Evolutionary conservation across 2,797 vertebrate species (phyloP).

Genomic region (Heterohyrax brucei): DNA sequence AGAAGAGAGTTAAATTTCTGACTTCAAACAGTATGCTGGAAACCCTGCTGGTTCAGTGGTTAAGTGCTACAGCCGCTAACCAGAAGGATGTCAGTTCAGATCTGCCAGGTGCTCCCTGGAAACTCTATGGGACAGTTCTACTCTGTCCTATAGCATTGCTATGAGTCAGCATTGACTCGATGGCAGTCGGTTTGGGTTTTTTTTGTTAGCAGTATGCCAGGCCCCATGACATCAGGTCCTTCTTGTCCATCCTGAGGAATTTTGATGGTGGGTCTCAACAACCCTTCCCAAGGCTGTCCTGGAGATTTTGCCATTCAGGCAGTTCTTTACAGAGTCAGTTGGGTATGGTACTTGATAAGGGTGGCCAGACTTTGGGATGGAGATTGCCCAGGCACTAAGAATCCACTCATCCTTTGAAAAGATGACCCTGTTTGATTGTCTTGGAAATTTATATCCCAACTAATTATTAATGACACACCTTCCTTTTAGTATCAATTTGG

Average conservation of each 20-base stretch:
- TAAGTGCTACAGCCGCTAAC: too few relatives aligned
- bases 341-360: not conserved
- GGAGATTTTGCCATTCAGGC: not conserved
- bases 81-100: too few relatives aligned
- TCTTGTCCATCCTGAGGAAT: not conserved
- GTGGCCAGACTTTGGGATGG: not conserved
- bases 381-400: not conserved
- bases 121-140: too few relatives aligned
- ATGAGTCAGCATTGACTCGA: too few relatives aligned
- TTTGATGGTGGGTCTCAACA: not conserved
- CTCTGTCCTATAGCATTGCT: too few relatives aligned
- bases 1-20: not conserved
- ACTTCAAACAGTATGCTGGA: not conserved
- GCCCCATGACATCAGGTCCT: not conserved
- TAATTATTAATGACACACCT: slow-evolving; percentile 13
- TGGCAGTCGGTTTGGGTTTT: too few relatives aligned
- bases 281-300: not conserved
- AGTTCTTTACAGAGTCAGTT: not conserved
- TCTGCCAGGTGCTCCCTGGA: too few relatives aligned
- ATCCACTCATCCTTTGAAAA: slow-evolving; percentile 13
- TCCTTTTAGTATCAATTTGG: slow-evolving; percentile 31
- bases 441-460: not conserved
- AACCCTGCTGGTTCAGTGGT: too few relatives aligned
- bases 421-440: not conserved
- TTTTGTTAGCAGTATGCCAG: not conserved